Evolutionary conservation across 2,888 invertebrate genomes (phyloP).

Genomic region (Drosophila planitibia): DNA sequence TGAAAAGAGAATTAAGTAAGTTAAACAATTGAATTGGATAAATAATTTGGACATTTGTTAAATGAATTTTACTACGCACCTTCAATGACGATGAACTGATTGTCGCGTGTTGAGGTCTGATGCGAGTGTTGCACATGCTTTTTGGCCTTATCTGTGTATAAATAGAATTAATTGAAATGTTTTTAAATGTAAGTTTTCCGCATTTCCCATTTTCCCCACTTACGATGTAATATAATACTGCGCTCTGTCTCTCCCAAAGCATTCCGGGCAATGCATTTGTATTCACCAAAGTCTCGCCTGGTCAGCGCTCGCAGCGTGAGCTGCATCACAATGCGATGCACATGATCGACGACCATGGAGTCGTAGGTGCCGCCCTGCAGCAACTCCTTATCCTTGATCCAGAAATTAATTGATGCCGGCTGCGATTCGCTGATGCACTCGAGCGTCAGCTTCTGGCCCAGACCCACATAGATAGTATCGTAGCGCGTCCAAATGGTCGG

Average conservation of each 20-base stretch:
- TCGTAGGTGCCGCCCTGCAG: conserved; percentile 84
- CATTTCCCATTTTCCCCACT: conserved; percentile 35
- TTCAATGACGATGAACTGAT: conserved; percentile 82
- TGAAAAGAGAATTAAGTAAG: neutral
- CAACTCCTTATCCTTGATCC: conserved; percentile 84
- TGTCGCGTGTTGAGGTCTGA: conserved; percentile 76
- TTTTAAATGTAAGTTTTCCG: neutral
- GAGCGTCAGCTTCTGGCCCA: conserved; percentile 83
- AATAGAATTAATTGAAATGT: neutral
- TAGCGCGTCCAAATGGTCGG: conserved; percentile 84
- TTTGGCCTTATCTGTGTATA: conserved; percentile 78
- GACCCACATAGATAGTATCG: conserved; percentile 82
- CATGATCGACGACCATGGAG: conserved; percentile 88
- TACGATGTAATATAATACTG: conserved; percentile 80
- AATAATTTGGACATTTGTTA: neutral
- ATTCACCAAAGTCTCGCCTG: conserved; percentile 90
- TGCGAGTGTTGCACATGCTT: conserved; percentile 81
- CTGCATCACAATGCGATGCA: conserved; percentile 91
- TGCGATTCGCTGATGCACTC: conserved; percentile 85
- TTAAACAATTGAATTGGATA: neutral
- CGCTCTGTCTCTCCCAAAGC: conserved; percentile 89
- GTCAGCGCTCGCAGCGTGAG: conserved; percentile 89
- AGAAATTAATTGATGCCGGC: conserved; percentile 84
- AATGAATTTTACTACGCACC: conserved; percentile 50
- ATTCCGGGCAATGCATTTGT: conserved; percentile 93